Base-by-base conservation (phyloP, 2,113 vertebrate species). In the Lepisosteus oculatus region DNA sequence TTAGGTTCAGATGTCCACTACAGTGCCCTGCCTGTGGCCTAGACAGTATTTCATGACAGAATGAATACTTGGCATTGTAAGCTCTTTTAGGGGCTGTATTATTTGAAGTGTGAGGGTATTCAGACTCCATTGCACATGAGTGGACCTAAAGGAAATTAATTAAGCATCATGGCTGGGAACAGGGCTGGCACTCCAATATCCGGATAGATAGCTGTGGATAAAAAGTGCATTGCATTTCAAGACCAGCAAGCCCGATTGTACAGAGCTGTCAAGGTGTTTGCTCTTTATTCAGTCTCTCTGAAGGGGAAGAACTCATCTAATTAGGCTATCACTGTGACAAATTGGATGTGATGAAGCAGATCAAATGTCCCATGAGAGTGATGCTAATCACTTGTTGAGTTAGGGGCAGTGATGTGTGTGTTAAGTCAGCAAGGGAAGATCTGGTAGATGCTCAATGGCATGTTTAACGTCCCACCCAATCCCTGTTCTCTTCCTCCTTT, bases 241-340 rank as follows among this genome's bases (percentile, higher is more conserved):
- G 71, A 72, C 56, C 67, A 79, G 63, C 61, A 47, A 69, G 80
- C 74, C 79, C 65, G 72, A 76, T 68, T 84, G 76, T 66, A 73
- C 13, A 43, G 56, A 74, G 72, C 79, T 78, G 65, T 76, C 81
- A 79, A 80, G 84, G 79, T 17, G 11, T 80, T 86, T 63, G 55
- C 29, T 43, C 47, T 55, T 72, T 64, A 72, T 43, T 74, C 65
- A 79, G 82, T 78, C 81, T 80, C 75, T 64, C 72, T 68, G 64
- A 74, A 68, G 79, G 79, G 78, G 81, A 85, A 86, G 77, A 86
- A 88, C 86, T 83, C 77, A 81, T 79, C 88, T 91, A 88, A 91
- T 90, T 85, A 87, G 83, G 61, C 73, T 72, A 66, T 84, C 82
- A 66, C 81, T 73, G 82, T 85, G 88, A 89, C 84, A 87, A 89